These are phyloP conservation scores for Phalera bucephala DNA, from an alignment of 2,888 invertebrate species.

Conservation along the genomic window DNA sequence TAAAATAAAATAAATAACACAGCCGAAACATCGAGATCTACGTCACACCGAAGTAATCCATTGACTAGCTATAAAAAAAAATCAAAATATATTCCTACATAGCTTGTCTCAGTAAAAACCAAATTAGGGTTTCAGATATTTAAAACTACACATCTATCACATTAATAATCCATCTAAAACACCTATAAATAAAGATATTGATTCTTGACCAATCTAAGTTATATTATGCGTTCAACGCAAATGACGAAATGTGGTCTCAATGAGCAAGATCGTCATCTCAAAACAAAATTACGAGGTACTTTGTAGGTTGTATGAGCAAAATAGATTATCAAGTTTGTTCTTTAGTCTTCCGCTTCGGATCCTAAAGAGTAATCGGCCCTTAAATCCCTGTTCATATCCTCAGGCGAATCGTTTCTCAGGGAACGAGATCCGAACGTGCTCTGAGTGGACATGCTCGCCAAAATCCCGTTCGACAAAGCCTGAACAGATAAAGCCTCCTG, in stretches of 20 bases:
- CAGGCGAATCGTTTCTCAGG: conserved; percentile 64
- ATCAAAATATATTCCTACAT: conserved; percentile 16
- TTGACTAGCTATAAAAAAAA: conserved; percentile 50
- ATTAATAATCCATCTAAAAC: conserved; percentile 45
- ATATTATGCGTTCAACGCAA: conserved; percentile 26
- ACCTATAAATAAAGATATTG: conserved; percentile 33
- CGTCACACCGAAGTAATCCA: conserved; percentile 34
- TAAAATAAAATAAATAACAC: conserved; percentile 63
- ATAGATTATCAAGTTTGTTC: conserved; percentile 11
- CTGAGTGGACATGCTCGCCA: conserved; percentile 71
- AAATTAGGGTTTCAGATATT: conserved; percentile 12
- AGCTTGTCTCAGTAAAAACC: conserved; percentile 16
- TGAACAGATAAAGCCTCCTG: conserved; percentile 74
- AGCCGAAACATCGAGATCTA: conserved; percentile 73
- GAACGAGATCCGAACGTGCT: conserved; percentile 56
- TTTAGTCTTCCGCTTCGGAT: conserved; percentile 68
- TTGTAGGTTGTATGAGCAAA: conserved; percentile 35
- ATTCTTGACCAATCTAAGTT: neutral
- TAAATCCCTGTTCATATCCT: conserved; percentile 63
- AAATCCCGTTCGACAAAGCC: conserved; percentile 72
- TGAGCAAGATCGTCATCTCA: conserved; percentile 29
- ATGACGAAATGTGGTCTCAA: conserved; percentile 10
- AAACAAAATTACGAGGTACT: conserved; percentile 37
- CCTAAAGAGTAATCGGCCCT: conserved; percentile 67
- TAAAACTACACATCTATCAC: conserved; percentile 43